Evolutionary conservation across 2,797 vertebrate genomes (phyloP), one percentile per base, ranked within the genome.

Genomic region (Salarias fasciatus): DNA sequence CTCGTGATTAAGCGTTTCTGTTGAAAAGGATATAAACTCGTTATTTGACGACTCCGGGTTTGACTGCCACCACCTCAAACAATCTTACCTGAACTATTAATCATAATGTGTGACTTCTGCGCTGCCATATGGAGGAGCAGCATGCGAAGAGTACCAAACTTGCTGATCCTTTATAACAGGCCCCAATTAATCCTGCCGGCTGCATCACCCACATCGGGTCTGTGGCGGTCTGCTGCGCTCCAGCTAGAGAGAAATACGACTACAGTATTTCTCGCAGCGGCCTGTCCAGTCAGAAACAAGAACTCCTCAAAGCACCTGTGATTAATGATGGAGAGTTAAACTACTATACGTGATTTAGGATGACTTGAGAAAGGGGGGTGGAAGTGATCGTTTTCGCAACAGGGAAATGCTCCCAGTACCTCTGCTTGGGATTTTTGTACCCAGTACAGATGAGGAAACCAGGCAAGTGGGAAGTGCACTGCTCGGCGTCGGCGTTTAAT

Each of bases 51-150:
- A 67, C 73, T 71, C 80, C 69, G 74, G 11, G 75, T 74, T 74
- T 67, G 53, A 81, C 58, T 71, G 79, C 69, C 67, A 85, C 71
- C 83, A 72, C 63, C 70, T 71, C 54, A 87, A 75, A 79, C 63
- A 76, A 50, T 75, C 66, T 70, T 54, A 78, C 75, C 64, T 83
- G 78, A 87, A 87, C 74, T 82, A 95, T 97, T 95, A 95, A 98
- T 98, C 95, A 97, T 93, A 91, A 90, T 87, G 92, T 94, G 93
- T 92, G 93, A 94, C 94, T 95, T 94, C 93, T 92, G 92, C 92
- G 94, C 91, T 94, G 92, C 95, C 96, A 97, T 96, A 97, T 97
- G 95, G 96, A 93, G 92, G 86, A 96, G 90, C 94, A 95, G 94
- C 95, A 94, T 95, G 95, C 92, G 93, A 94, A 94, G 86, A 94